Evolutionary conservation across 2,797 vertebrate species (phyloP), one percentile per base, ranked within the genome.

Genomic region (Acanthiza pusilla): DNA sequence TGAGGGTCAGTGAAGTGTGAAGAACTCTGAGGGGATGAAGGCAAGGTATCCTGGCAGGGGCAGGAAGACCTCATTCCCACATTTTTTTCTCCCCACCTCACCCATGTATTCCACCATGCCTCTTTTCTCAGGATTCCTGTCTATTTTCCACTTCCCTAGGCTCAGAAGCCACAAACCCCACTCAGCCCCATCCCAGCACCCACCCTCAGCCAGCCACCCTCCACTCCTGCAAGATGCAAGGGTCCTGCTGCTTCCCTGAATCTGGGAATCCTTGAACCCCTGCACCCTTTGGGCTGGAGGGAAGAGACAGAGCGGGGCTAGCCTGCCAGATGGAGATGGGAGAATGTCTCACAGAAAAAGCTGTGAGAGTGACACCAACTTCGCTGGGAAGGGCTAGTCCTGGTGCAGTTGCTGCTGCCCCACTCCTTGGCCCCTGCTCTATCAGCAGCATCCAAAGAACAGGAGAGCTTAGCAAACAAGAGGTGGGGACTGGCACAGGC

Each of bases 401-500:
- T 62, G 11, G 26, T 32, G 54, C 34, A 57, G 17, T 26, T 70
- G 8, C 36, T 87, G 68, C 16, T 48, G 40, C 45, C 17, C 22
- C 25, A 20, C 11, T 50, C 55, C 57, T 71, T 70, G 38, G 18
- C 10, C 5, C 17, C 38, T 62, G n/a, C 43, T 77, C 76, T 60
- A 75, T 77, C 30, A 79, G 32, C n/a, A 84, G 30, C 50, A n/a
- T 55, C 30, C 42, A 36, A 19, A 42, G 16, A 86, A 43, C 17
- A 23, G 0, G 0, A 72, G 18, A 81, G 36, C n/a, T 85, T 85
- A 3, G 2, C 4, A 8, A 92, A n/a, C 26, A 67, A 75, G 19
- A 87, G 15, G 3, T 48, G 26, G 29, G 55, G 60, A 82, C 5
- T 66, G 60, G 36, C 42, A 76, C 0, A 57, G 55, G 53, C 19